phyloP scores from a whole-genome alignment of 30 jellyfish, hydroid and myxozoan genomes.

The Rhopilema esculentum region DNA sequence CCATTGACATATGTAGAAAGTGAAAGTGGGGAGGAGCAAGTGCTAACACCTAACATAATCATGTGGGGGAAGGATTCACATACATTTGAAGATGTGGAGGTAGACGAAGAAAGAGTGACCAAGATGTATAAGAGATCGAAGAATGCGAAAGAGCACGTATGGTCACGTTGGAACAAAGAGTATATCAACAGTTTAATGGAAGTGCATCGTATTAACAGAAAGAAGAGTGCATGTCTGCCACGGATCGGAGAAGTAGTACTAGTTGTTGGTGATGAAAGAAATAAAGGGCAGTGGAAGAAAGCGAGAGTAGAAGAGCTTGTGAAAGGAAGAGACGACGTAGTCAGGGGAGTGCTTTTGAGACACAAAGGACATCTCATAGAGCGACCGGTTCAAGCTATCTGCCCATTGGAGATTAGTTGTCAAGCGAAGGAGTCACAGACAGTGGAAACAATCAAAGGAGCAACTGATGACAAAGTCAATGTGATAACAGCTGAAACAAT shows the following conservation, averaged over 20 bases:
- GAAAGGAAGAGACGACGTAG: slow-evolving; percentile 45
- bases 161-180: slow-evolving; percentile 55
- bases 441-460: slow-evolving; percentile 39
- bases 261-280: too few species aligned
- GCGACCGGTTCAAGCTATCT: slow-evolving; percentile 51
- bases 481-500: slow-evolving; percentile 11
- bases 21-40: slow-evolving; percentile 55
- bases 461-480: slow-evolving; percentile 27
- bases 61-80: slow-evolving; percentile 65
- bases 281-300: too few species aligned
- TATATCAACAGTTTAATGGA: slow-evolving; percentile 51
- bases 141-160: slow-evolving; percentile 35
- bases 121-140: slow-evolving; percentile 38
- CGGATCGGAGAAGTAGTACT: slow-evolving; percentile 24
- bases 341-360: slow-evolving; percentile 42
- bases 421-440: slow-evolving; percentile 44
- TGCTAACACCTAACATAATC: slow-evolving; percentile 47
- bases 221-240: slow-evolving; percentile 34
- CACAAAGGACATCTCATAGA: slow-evolving; percentile 41
- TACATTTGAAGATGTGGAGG: slow-evolving; percentile 37
- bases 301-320: slow-evolving; percentile 50
- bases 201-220: slow-evolving; percentile 47
- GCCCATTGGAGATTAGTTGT: slow-evolving; percentile 57
- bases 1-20: slow-evolving; percentile 50
- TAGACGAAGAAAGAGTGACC: slow-evolving; percentile 20